phyloP scores from a whole-genome alignment of 2,113 vertebrate species.

The Brienomyrus brachyistius region DNA sequence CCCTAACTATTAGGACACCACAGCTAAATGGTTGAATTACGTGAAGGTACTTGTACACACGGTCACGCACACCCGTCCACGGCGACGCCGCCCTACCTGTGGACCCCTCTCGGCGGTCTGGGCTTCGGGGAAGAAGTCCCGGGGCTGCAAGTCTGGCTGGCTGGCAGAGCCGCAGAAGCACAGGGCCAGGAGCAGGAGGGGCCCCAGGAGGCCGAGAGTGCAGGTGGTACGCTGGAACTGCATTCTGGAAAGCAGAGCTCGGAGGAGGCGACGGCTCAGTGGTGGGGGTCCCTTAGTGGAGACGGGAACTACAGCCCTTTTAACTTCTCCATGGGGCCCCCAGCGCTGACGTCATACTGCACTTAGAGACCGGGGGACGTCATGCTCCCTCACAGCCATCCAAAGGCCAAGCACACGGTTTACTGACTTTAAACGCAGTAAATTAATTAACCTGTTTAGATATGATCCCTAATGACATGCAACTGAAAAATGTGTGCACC shows the following conservation, averaged over 20 bases:
- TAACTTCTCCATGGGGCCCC: conserved; percentile 41
- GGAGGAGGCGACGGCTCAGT: neutral
- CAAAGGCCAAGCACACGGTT: conserved; percentile 27
- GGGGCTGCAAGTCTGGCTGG: conserved; percentile 71
- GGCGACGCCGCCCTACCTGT: conserved; percentile 55
- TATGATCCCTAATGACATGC: conserved; percentile 46
- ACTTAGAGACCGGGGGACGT: conserved; percentile 19
- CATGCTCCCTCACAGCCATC: conserved; percentile 10
- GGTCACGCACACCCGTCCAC: neutral
- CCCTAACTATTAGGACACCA: neutral
- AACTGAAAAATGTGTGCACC: conserved; percentile 32
- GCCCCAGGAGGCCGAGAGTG: conserved; percentile 66
- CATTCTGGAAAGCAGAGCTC: conserved; percentile 47
- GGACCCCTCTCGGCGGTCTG: conserved; percentile 66
- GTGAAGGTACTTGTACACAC: neutral
- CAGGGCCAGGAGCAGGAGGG: conserved; percentile 69
- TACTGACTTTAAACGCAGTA: conserved; percentile 52
- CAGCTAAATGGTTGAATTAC: neutral
- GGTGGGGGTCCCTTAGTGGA: conserved; percentile 14
- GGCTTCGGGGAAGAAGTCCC: conserved; percentile 77
- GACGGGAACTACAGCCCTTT: conserved; percentile 36
- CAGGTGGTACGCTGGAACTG: conserved; percentile 57
- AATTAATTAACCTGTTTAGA: conserved; percentile 46
- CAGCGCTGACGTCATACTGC: conserved; percentile 26
- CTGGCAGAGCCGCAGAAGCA: conserved; percentile 61